Evolutionary conservation across 1,140 invertebrate genomes (phyloP).

Genomic region (Caenorhabditis briggsae): DNA sequence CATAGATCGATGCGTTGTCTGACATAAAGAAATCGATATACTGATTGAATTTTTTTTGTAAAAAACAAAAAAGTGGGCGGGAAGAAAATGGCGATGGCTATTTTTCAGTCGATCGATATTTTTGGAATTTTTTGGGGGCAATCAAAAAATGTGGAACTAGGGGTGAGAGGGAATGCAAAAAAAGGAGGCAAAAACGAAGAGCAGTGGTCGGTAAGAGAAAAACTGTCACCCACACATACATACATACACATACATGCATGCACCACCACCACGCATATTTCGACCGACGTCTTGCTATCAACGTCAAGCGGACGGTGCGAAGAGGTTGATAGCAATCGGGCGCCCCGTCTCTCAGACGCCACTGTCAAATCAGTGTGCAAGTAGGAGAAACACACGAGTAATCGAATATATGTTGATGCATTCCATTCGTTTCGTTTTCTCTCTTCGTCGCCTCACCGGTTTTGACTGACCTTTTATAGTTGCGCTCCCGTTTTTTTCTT

Average conservation of each 20-base stretch:
- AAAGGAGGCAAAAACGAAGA: slow-evolving; percentile 17
- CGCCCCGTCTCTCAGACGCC: slow-evolving; percentile 51
- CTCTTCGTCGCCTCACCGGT: neutral
- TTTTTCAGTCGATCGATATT: slow-evolving; percentile 38
- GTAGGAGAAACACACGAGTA: slow-evolving; percentile 47
- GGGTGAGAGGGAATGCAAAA: slow-evolving; percentile 45
- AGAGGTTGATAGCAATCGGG: slow-evolving; percentile 37
- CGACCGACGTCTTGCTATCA: slow-evolving; percentile 44
- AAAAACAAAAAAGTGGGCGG: neutral
- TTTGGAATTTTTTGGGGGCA: slow-evolving; percentile 21
- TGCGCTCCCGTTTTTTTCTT: slow-evolving; percentile 46
- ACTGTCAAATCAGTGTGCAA: slow-evolving; percentile 45
- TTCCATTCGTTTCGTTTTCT: slow-evolving; percentile 51
- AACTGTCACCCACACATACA: slow-evolving; percentile 53
- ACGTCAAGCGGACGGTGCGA: slow-evolving; percentile 32
- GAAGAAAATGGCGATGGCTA: neutral
- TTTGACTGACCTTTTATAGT: slow-evolving; percentile 48
- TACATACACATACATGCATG: slow-evolving; percentile 38
- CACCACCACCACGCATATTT: slow-evolving; percentile 53
- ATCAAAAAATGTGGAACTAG: slow-evolving; percentile 41
- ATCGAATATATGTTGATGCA: slow-evolving; percentile 42
- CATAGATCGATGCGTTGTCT: slow-evolving; percentile 48
- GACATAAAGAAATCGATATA: slow-evolving; percentile 10
- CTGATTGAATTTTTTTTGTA: neutral
- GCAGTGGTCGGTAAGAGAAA: slow-evolving; percentile 54